A percentile compares a stretch with the other conserved stretches of the same genome.
These are phyloP conservation scores for Harpegnathos saltator DNA, from an alignment of 1,140 invertebrate species.

Conservation along the genomic window DNA sequence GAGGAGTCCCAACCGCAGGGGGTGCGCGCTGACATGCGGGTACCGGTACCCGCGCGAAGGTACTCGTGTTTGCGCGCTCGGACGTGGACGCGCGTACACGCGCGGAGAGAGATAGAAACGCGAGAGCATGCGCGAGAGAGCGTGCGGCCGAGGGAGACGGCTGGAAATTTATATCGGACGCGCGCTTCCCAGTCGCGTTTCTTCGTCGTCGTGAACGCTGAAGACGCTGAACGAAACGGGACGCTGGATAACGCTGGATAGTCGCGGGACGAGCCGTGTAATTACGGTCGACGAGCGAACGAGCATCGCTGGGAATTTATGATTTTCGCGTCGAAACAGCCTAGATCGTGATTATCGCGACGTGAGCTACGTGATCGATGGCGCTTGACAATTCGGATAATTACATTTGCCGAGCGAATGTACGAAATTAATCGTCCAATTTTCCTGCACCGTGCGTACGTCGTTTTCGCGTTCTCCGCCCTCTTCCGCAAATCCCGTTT, in stretches of 20 bases:
- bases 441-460: too few species aligned
- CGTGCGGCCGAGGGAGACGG: not conserved
- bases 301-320: too few species aligned
- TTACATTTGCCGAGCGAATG: too few species aligned
- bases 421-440: too few species aligned
- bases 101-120: constrained; percentile 36
- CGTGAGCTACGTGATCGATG: too few species aligned
- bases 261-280: not conserved
- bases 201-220: not conserved
- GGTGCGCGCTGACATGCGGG: constrained; percentile 51
- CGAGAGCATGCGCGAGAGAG: not conserved
- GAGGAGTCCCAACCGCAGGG: constrained; percentile 42
- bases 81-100: not conserved
- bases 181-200: constrained; percentile 32
- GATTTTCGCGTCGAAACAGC: too few species aligned
- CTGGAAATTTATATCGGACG: constrained; percentile 56
- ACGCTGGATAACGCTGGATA: not conserved
- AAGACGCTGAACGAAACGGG: too few species aligned
- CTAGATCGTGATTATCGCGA: too few species aligned
- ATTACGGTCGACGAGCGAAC: not conserved
- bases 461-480: too few species aligned
- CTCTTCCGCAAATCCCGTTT: too few species aligned
- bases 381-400: too few species aligned
- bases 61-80: constrained; percentile 14
- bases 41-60: constrained; percentile 44